phyloP scores from a whole-genome alignment of 2,888 invertebrate species.

The Syritta pipiens region DNA sequence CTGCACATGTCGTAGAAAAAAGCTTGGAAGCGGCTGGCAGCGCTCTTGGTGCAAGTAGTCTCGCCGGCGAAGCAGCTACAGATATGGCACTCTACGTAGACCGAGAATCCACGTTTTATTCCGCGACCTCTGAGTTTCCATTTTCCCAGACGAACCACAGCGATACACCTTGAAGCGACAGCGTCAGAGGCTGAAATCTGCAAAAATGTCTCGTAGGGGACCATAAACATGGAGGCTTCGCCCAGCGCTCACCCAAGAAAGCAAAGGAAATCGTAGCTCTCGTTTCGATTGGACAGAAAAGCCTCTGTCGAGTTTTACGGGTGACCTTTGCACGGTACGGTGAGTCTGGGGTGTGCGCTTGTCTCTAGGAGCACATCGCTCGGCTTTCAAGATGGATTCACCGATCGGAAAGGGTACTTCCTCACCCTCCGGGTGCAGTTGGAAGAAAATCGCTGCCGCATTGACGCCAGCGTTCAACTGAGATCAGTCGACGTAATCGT shows the following conservation, averaged over 20 bases:
- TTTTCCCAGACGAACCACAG: constrained; percentile 84
- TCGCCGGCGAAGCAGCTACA: constrained; percentile 93
- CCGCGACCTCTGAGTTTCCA: constrained; percentile 84
- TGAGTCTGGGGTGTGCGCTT: constrained; percentile 81
- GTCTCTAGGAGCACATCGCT: constrained; percentile 80
- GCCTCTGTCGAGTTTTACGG: constrained; percentile 88
- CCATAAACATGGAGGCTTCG: constrained; percentile 88
- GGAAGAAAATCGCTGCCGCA: constrained; percentile 87
- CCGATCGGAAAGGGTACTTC: constrained; percentile 87
- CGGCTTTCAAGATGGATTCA: constrained; percentile 85
- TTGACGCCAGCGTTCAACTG: constrained; percentile 82
- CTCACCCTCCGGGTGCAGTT: constrained; percentile 84
- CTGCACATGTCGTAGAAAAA: too few relatives aligned
- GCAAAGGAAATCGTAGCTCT: constrained; percentile 81
- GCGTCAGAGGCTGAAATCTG: constrained; percentile 85
- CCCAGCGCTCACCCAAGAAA: constrained; percentile 83
- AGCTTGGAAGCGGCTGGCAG: too few relatives aligned
- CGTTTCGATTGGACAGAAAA: constrained; percentile 86
- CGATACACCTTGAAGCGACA: constrained; percentile 90
- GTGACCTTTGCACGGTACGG: constrained; percentile 89
- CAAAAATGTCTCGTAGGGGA: constrained; percentile 89
- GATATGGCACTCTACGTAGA: constrained; percentile 91
- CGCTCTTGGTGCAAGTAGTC: constrained; percentile 88
- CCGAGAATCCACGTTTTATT: constrained; percentile 83
- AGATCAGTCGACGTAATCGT: constrained; percentile 90